phyloP scores from a whole-genome alignment of 2,888 invertebrate genomes.

The Troides helena region DNA sequence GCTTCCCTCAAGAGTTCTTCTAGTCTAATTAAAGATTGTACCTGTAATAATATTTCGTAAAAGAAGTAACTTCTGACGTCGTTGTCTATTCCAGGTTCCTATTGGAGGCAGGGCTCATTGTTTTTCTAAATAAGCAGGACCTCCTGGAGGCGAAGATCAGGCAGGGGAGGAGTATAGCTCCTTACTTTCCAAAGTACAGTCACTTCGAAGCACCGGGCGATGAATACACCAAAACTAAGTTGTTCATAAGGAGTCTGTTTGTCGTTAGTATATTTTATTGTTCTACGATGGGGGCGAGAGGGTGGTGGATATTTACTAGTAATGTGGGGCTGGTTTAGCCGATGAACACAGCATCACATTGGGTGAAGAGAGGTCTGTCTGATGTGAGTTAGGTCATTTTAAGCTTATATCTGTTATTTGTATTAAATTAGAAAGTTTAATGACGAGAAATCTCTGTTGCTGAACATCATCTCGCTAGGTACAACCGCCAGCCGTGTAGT shows the following conservation, averaged over 20 bases:
- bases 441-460: too few species aligned
- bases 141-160: conserved; percentile 85
- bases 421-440: too few species aligned
- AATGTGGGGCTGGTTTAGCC: too few species aligned
- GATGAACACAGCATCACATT: too few species aligned
- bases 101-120: conserved; percentile 86
- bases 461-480: too few species aligned
- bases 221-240: conserved; percentile 83
- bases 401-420: too few species aligned
- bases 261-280: conserved; percentile 66
- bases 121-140: conserved; percentile 92
- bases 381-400: too few species aligned
- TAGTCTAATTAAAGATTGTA: too few species aligned
- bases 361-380: not conserved
- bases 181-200: conserved; percentile 84
- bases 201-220: conserved; percentile 77
- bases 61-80: not conserved
- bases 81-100: conserved; percentile 80
- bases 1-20: too few species aligned
- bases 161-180: conserved; percentile 82
- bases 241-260: conserved; percentile 85
- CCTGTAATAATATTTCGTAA: too few species aligned
- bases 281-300: not conserved
- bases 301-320: too few species aligned
- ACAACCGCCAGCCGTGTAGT: too few species aligned